phyloP scores from a whole-genome alignment of 2,113 vertebrate genomes.

The Poecilia latipinna region DNA sequence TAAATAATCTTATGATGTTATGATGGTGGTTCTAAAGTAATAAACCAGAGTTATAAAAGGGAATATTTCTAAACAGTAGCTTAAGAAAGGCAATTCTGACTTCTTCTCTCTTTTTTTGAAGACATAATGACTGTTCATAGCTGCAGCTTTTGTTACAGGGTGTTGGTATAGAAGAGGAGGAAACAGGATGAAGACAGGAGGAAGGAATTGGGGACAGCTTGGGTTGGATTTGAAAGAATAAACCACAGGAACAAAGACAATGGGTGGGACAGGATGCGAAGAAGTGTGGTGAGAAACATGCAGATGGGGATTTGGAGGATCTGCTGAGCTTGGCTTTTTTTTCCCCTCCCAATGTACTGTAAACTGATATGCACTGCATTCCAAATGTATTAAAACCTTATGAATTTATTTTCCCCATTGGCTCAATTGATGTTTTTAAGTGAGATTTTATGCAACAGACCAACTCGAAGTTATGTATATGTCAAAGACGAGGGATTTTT shows the following conservation, averaged over 20 bases:
- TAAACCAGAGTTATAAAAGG: neutral
- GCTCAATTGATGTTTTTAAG: neutral
- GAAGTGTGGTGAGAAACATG: constrained; percentile 1
- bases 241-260: constrained; percentile 43
- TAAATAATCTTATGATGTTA: too few relatives aligned
- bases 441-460: neutral
- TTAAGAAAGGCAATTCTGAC: neutral
- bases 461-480: neutral
- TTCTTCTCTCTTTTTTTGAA: too few relatives aligned
- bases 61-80: neutral
- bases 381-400: neutral
- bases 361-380: neutral
- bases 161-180: constrained; percentile 38
- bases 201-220: constrained; percentile 32
- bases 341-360: neutral
- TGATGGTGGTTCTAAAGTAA: neutral
- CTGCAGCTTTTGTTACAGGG: constrained; percentile 58
- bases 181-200: constrained; percentile 51
- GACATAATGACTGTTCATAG: constrained; percentile 10
- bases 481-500: neutral
- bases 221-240: constrained; percentile 20
- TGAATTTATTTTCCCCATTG: neutral
- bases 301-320: neutral
- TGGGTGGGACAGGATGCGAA: constrained; percentile 32
- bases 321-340: constrained; percentile 11